Conservation (phyloP, 2,888 invertebrate genomes). For the Andricus curvator region DNA sequence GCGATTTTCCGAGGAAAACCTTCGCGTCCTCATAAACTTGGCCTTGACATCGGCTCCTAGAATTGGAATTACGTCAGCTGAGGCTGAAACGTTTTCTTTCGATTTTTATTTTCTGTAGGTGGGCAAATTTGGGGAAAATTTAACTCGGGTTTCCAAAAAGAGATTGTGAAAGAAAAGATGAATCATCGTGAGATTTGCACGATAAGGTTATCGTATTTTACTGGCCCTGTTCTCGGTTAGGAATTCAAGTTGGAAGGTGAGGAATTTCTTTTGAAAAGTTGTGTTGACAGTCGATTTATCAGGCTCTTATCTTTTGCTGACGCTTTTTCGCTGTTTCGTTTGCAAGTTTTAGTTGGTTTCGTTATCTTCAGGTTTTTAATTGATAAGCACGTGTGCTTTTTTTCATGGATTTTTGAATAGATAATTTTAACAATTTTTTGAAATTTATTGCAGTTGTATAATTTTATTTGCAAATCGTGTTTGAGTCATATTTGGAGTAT, state of each 20-base stretch:
- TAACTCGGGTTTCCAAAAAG: neutral
- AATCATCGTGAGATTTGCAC: neutral
- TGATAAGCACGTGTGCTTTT: neutral
- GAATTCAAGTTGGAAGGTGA: slow-evolving; percentile 16
- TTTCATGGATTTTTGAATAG: neutral
- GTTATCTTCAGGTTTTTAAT: neutral
- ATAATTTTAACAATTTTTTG: slow-evolving; percentile 31
- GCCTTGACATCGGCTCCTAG: slow-evolving; percentile 61
- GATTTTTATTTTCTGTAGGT: neutral
- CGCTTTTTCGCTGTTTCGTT: slow-evolving; percentile 33
- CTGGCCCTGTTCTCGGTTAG: neutral
- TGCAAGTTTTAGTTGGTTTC: slow-evolving; percentile 24
- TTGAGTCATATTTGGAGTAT: too few relatives aligned
- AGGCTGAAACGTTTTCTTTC: slow-evolving; percentile 46
- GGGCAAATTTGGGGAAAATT: neutral
- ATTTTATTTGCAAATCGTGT: too few relatives aligned
- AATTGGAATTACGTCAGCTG: slow-evolving; percentile 58
- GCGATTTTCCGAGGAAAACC: slow-evolving; percentile 14
- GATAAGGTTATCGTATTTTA: neutral
- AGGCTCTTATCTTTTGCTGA: slow-evolving; percentile 22
- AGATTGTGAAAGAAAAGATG: neutral
- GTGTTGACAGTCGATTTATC: slow-evolving; percentile 35
- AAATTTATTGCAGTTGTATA: neutral
- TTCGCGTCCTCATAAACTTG: slow-evolving; percentile 45
- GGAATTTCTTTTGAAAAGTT: slow-evolving; percentile 44